phyloP scores from a whole-genome alignment of 1,140 invertebrate genomes.

The Drosophila hydei region DNA sequence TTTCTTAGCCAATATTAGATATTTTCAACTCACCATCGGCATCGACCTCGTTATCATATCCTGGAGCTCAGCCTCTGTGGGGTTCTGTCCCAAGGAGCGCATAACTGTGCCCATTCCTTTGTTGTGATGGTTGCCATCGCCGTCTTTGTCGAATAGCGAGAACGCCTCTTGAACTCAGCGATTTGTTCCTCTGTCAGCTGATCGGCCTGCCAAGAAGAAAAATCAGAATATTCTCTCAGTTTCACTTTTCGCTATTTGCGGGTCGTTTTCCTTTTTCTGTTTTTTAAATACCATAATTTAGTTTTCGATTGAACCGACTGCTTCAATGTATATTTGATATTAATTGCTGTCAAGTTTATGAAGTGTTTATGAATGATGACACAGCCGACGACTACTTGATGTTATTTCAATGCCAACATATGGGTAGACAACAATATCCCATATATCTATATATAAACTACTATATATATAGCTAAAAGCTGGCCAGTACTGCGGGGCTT shows the following conservation, averaged over 20 bases:
- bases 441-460: neutral
- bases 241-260: neutral
- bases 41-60: conserved; percentile 99
- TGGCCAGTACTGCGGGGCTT: too few species aligned
- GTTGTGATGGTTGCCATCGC: conserved; percentile 99
- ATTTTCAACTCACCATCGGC: conserved; percentile 93
- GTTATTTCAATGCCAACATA: conserved; percentile 28
- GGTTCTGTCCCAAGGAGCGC: conserved; percentile 99
- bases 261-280: neutral
- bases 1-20: neutral
- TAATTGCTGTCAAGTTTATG: conserved; percentile 43
- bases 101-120: conserved; percentile 99
- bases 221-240: neutral
- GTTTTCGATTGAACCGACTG: conserved; percentile 27
- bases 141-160: conserved; percentile 99
- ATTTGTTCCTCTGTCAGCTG: conserved; percentile 99
- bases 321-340: conserved; percentile 30
- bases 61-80: conserved; percentile 99
- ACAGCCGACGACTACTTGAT: conserved; percentile 38
- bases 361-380: conserved; percentile 36
- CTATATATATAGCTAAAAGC: neutral
- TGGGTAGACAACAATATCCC: neutral
- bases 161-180: conserved; percentile 99
- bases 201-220: conserved; percentile 90
- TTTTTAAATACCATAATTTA: conserved; percentile 45